Evolutionary conservation across 2,888 invertebrate species (phyloP), one percentile per base, ranked within the genome.

Genomic region (Drosophila villosipedis): DNA sequence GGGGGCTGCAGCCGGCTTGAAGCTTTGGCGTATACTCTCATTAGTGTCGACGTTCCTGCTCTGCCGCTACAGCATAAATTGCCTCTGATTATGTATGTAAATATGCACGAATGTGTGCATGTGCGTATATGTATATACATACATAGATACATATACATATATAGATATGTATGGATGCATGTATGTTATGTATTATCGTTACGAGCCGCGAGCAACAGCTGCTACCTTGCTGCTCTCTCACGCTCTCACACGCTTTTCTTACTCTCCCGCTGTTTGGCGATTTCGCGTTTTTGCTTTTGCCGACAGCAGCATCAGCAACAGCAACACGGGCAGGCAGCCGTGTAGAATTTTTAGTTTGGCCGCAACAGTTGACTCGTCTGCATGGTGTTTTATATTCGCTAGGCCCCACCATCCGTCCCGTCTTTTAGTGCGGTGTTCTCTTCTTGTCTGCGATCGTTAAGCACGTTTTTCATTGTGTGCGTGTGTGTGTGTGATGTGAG

Each of bases 351-450:
- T 86, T 68, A 86, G 76, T 87, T 87, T 68, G 73, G 86, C 86
- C 89, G 80, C 89, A 86, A 79, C 85, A 82, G 85, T 90, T 86
- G 81, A 89, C 78, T 90, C 83, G 89, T 90, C 83, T 89, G 90
- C 86, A 85, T 90, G 90, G 76, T 79, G 59, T 62, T 62, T 31
- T 64, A 62, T 78, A 66, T 79, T 67, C 55, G 68, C 63, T 61
- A 60, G 62, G 60, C 75, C 47, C 43, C 59, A 47, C 66, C 55
- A 63, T 62, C 70, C 79, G 78, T 82, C 73, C 73, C 68, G 30
- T 58, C 41, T 64, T 12, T 67, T 53, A 54, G 67, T 71, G 68
- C 59, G 55, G 53, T 54, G 50, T 57, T 66, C 53, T 68, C 31
- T 57, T 61, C 53, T 68, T 25, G 49, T 49, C 47, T 57, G 77